A percentile compares a stretch with the other conserved stretches of the same genome.
Evolutionary conservation across 2,797 vertebrate genomes (phyloP).

Genomic region (Labeo calbasu): DNA sequence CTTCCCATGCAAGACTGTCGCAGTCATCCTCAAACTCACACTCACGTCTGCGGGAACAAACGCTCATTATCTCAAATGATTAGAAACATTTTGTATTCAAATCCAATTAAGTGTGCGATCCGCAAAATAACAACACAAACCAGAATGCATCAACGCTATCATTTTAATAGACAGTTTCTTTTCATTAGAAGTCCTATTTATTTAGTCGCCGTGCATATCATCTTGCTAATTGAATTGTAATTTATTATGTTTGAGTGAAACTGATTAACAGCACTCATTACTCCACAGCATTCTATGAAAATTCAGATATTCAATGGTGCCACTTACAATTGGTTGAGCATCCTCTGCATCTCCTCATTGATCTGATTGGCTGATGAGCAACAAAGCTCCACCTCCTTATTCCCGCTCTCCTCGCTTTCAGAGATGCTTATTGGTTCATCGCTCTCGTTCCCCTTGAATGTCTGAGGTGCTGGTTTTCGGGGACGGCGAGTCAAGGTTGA

Average conservation of each 20-base stretch:
- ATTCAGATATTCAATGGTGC: background rate
- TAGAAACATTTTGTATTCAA: background rate
- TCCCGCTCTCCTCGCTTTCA: conserved; percentile 81
- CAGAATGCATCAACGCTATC: background rate
- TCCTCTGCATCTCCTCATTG: conserved; percentile 93
- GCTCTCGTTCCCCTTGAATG: conserved; percentile 73
- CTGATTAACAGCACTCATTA: background rate
- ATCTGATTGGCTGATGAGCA: conserved; percentile 88
- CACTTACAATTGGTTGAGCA: conserved; percentile 92
- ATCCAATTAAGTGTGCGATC: background rate
- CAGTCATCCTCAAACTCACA: conserved; percentile 95
- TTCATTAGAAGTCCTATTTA: background rate
- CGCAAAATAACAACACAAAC: background rate
- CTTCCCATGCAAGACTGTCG: conserved; percentile 94
- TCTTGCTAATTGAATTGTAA: background rate
- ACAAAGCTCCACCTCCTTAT: conserved; percentile 82
- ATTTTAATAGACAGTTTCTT: background rate
- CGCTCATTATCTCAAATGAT: background rate
- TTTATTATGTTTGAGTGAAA: conserved; percentile 10
- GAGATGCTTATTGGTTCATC: conserved; percentile 83
- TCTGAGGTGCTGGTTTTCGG: conserved; percentile 75
- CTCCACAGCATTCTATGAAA: background rate
- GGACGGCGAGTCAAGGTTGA: conserved; percentile 80
- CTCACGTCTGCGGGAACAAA: conserved; percentile 77
- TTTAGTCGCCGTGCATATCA: background rate